Base-by-base conservation (phyloP, 2,113 vertebrate species). In the Dipodomys spectabilis region DNA sequence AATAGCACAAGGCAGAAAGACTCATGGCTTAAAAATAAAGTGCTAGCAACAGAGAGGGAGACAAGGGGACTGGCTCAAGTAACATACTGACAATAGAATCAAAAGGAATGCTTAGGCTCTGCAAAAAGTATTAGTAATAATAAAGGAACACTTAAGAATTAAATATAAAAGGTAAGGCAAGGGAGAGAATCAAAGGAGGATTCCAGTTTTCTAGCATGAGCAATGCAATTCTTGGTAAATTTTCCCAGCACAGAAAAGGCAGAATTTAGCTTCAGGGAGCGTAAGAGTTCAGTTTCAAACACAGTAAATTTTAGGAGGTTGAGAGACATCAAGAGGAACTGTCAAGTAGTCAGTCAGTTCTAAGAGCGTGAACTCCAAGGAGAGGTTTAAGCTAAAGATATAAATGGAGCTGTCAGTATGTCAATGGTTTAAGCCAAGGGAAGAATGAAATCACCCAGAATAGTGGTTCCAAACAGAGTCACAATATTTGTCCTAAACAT, bases 371-470 rank as follows among this genome's bases (percentile, higher is more conserved):
- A 86, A 94, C 72, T 94, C 77, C 90, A 88, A 81, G 19, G 65
- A 95, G 78, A 96, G 82, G 65, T 94, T 94, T 83, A 92, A 95
- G 64, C 30, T 74, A 82, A 93, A 96, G 82, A 87, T 79, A 90
- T 82, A 93, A 95, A 88, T 72, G 82, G 67, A 62, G 45, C 72
- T 90, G 79, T 90, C 92, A 86, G 12, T n/a, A 16, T 44, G 72
- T 75, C 77, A 64, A 19, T 20, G 25, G 74, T 68, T 90, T 79
- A 88, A 94, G 16, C 79, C 85, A 85, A 35, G 27, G 60, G 65
- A 82, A 88, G 53, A 83, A 72, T 65, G 68, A 85, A 71, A 49
- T 92, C 62, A 64, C 64, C 68, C 7, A 60, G 72, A 79, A 72
- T 18, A 32, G 13, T 32, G 2, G 67, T 62, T 94, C 67, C 64